Base-by-base conservation (phyloP, 2,888 invertebrate species). In the Dinocampus coccinellae region DNA sequence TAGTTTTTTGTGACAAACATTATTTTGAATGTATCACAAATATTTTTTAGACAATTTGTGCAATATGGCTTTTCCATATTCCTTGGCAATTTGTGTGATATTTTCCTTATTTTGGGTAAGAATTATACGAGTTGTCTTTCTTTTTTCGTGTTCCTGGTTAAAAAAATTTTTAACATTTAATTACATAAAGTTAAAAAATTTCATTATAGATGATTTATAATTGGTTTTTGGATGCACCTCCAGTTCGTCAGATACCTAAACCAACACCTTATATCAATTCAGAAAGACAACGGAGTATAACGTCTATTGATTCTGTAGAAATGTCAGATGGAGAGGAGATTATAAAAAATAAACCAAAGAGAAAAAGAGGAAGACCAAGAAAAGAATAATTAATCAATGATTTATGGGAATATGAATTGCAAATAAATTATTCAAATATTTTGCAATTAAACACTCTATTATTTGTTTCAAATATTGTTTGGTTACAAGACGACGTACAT, bases 21-120 rank as follows among this genome's bases (percentile, higher is more conserved):
- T 36, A 77, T 88, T 88, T 79, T 64, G 84, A 87, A 87, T 87
- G 87, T 64, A 20, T 64, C 72, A 81, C 77, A 75, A 86, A 79
- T 52, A 86, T 80, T 75, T 83, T 82, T 6, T 16, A 4, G 78
- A 78, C 57, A 70, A 75, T 69, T 79, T 70, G 34, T 65, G 68
- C 66, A 72, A 47, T 36, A 80, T 80, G 80, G 67, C 62, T 64
- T 67, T 78, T 63, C 20, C 75, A n/a, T 4, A 78, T 13, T 70
- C 72, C 24, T 75, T 81, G 26, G 68, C 73, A 9, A 63, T 81
- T 73, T 76, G 80, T 72, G 81, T 80, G 78, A 74, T 79, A 36
- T 74, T 75, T 52, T 73, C 73, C 52, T 57, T 79, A 70, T 36
- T 79, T 68, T 82, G 77, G 81, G 83, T 83, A 63, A 83, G 79